Evolutionary conservation across 2,797 vertebrate genomes (phyloP), one percentile per base, ranked within the genome.

Genomic region (Caiman crocodilus): DNA sequence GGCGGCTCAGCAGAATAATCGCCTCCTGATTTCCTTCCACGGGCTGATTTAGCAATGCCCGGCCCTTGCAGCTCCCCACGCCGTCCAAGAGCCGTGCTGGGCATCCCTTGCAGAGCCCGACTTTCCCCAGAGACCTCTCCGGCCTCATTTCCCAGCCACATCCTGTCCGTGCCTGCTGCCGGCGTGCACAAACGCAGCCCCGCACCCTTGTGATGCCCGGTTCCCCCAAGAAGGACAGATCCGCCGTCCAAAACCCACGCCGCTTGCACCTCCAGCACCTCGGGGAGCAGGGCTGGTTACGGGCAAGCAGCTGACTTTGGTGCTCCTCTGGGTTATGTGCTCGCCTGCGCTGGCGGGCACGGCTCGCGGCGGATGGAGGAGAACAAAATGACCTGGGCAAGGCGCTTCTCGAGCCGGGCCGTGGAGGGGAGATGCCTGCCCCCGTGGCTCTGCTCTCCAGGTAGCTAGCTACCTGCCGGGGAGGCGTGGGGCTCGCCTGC

Each of bases 81-180:
- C 85, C 90, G 90, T 94, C 93, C 85, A 11, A 60, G 69, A 75
- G 74, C 76, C 75, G 93, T 95, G 94, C 90, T 32, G 89, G 90
- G 92, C 95, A 90, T 91, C 86, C 92, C 88, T 82, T 78, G 50
- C 4, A n/a, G 79, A 11, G 75, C 17, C 83, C 82, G 94, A 83
- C 81, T 82, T 64, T 87, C 59, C 81, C 85, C 78, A 50, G 42
- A 50, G 42, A 10, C 42, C 42, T 50, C 42, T 50, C 42, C 11
- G 42, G 42, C 42, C 9, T 10, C 42, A 50, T 50, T 50, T 50
- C 11, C 10, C 9, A 50, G 42, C 42, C 42, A 50, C 11, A 50
- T 50, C 42, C 42, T 50, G 10, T 50, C 42, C 42, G 11, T 50
- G 42, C 42, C 3, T 50, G 42, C 42, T 50, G 42, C 42, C 10